Percentiles rank a stretch among this genome's conserved stretches.
Conservation (phyloP, 2,797 vertebrate genomes). For the Euthynnus affinis region DNA sequence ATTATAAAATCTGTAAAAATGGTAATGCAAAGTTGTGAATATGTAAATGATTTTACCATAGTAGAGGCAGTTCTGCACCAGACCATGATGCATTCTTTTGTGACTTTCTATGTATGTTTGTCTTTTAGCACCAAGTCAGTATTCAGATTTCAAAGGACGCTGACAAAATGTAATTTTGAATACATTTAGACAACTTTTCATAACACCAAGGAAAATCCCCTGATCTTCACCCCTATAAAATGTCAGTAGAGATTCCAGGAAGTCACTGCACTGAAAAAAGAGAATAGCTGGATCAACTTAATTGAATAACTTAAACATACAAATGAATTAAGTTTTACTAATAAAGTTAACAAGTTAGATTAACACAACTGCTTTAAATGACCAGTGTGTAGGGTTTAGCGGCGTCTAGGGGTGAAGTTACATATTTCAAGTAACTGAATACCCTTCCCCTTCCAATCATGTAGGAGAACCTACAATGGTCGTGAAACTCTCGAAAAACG, state of each 20-base stretch:
- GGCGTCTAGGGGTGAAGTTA: too few species aligned
- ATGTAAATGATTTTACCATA: background rate
- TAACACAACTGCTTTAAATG: constrained; percentile 18
- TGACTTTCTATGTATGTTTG: background rate
- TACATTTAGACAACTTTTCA: background rate
- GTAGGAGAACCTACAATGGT: too few species aligned
- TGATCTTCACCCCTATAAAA: too few species aligned
- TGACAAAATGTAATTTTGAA: background rate
- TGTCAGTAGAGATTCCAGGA: too few species aligned
- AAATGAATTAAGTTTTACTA: constrained; percentile 16
- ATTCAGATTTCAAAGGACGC: background rate
- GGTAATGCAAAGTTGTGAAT: background rate
- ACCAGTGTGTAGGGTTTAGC: too few species aligned
- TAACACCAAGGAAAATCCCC: background rate
- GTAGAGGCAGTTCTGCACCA: background rate
- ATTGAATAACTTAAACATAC: constrained; percentile 17
- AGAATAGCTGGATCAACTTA: constrained; percentile 28
- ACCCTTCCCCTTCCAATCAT: too few species aligned
- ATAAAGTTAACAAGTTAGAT: constrained; percentile 20
- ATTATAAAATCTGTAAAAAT: background rate
- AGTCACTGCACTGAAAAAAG: constrained; percentile 15
- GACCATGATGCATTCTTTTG: background rate
- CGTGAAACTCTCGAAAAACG: too few species aligned
- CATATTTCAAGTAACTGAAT: too few species aligned
- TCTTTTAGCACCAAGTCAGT: background rate